Base-by-base conservation (phyloP, 2,113 vertebrate species). In the Muscicapa adusta region DNA sequence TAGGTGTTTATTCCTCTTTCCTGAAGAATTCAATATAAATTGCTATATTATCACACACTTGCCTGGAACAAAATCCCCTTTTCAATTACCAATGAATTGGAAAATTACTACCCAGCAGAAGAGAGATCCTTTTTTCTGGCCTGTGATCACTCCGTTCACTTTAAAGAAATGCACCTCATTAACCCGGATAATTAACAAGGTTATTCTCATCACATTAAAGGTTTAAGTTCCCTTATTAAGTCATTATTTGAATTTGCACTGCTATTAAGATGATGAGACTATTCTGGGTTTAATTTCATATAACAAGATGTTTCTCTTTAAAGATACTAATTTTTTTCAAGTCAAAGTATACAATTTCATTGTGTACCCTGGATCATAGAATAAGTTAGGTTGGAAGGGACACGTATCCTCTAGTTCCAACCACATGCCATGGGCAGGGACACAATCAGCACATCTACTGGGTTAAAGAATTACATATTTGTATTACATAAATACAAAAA, bases 191-290 rank as follows among this genome's bases (percentile, higher is more conserved):
- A 96, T 96, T 96, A 96, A 89, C 87, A 89, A 84, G 80, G 87
- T 95, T 94, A 93, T 96, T 94, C 89, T 95, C 81, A 89, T 89
- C 81, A 91, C 73, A 87, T 93, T 89, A 93, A 78, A 94, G 77
- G 87, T 71, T 89, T 87, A 91, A 93, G 70, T 82, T 91, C 78
- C 81, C 87, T 66, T 89, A 94, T 87, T 94, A 95, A 95, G 70
- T 75, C 19, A 85, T 85, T 95, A 89, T 82, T 94, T 93, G 74
- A 91, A 96, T 85, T 94, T 91, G 74, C 36, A 82, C 73, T 60
- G 65, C 57, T 75, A 67, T 65, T 89, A 81, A 93, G 77, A 87
- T 13, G 17, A 93, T 57, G 53, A 95, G 89, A 47, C 50, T 89
- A 31, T 65, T 87, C 57, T 40, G 36, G 31, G 65, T 65, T 87